Evolutionary conservation across 2,113 vertebrate genomes (phyloP).

Genomic region (Leucopternis melanops): DNA sequence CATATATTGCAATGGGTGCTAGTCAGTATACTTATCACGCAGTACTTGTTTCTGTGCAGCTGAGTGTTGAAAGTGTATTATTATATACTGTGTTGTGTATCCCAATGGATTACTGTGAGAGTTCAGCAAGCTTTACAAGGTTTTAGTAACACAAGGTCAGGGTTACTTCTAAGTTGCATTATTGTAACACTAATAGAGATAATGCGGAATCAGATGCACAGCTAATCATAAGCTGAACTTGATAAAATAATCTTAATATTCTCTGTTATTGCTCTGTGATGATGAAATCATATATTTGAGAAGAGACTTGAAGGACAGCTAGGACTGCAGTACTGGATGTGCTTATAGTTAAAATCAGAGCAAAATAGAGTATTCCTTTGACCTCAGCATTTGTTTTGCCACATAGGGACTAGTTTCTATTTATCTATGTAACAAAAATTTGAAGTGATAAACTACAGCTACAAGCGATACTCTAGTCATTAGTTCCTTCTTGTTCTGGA

Average conservation of each 20-base stretch:
- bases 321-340: background rate
- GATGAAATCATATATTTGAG: background rate
- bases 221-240: background rate
- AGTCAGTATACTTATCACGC: background rate
- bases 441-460: background rate
- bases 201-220: background rate
- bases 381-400: background rate
- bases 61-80: background rate
- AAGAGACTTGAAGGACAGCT: background rate
- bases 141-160: background rate
- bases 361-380: background rate
- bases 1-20: background rate
- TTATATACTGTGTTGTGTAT: background rate
- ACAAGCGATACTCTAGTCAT: background rate
- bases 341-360: background rate
- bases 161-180: background rate
- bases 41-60: background rate
- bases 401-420: background rate
- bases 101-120: background rate
- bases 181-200: background rate
- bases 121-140: background rate
- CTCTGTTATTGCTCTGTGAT: background rate
- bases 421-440: background rate
- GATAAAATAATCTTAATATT: background rate
- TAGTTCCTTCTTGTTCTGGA: conserved; percentile 20